These are phyloP conservation scores for Dromiciops gliroides DNA, from an alignment of 2,113 vertebrate genomes.

Conservation along the genomic window DNA sequence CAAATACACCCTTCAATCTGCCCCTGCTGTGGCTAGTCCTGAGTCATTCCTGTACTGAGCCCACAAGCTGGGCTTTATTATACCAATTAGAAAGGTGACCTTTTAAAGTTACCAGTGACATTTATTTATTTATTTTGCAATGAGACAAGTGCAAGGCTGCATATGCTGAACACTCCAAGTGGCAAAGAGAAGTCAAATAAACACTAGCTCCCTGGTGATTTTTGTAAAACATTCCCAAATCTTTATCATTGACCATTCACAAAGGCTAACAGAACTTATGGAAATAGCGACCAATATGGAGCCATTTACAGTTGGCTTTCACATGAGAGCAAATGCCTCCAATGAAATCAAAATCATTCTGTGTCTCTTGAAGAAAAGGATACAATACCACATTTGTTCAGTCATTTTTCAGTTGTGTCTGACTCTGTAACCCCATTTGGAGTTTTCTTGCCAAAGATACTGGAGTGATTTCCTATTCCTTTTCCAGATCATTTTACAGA, in stretches of 20 bases:
- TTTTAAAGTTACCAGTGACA: conserved; percentile 57
- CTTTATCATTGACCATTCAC: neutral
- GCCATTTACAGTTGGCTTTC: neutral
- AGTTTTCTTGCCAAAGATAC: neutral
- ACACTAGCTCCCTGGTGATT: conserved; percentile 12
- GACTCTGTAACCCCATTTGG: neutral
- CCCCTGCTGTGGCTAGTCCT: conserved; percentile 33
- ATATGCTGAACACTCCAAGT: conserved; percentile 35
- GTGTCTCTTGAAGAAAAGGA: conserved; percentile 1
- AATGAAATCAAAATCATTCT: conserved; percentile 31
- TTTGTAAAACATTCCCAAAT: conserved; percentile 37
- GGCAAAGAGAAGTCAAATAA: conserved; percentile 12
- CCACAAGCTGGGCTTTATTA: conserved; percentile 62
- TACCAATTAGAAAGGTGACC: conserved; percentile 68
- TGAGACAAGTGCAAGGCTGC: conserved; percentile 41
- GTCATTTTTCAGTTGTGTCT: neutral
- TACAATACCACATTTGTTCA: neutral
- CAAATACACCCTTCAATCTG: neutral
- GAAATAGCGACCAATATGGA: neutral
- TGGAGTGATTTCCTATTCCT: neutral
- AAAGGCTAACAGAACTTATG: conserved; percentile 6
- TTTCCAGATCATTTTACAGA: neutral
- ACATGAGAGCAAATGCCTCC: neutral
- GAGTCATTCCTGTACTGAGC: conserved; percentile 2
- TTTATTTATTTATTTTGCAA: conserved; percentile 23